phyloP scores from a whole-genome alignment of 2,888 invertebrate species.

The Coelopa pilipes region DNA sequence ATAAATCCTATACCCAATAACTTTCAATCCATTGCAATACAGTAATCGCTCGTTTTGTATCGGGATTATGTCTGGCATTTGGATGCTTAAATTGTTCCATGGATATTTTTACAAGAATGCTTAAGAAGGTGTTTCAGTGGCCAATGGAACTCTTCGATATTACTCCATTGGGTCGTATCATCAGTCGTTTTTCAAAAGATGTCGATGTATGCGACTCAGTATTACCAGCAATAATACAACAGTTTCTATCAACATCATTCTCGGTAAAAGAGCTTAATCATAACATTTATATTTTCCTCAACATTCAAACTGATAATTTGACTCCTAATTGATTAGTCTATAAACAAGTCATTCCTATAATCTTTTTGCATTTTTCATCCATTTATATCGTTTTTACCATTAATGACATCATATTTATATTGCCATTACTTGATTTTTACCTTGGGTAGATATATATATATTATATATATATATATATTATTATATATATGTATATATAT shows the following conservation, averaged over 20 bases:
- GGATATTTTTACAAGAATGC: conserved; percentile 71
- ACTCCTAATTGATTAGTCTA: background rate
- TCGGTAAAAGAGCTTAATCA: conserved; percentile 63
- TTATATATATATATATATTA: background rate
- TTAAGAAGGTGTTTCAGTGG: conserved; percentile 73
- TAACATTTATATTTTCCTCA: background rate
- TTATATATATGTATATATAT: background rate
- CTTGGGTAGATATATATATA: background rate
- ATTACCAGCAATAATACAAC: conserved; percentile 66
- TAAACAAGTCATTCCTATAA: background rate
- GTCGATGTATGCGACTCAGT: conserved; percentile 71
- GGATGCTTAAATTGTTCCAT: conserved; percentile 72
- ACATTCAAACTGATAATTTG: background rate
- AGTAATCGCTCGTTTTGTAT: conserved; percentile 63
- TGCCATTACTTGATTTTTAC: conserved; percentile 52
- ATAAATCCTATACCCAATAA: conserved; percentile 2
- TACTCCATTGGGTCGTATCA: conserved; percentile 80
- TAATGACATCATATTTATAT: conserved; percentile 13
- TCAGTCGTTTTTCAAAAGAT: conserved; percentile 76
- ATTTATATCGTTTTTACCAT: background rate
- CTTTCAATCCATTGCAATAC: background rate
- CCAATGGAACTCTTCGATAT: conserved; percentile 83
- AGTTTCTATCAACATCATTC: conserved; percentile 66
- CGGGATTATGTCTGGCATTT: conserved; percentile 65
- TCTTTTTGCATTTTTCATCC: background rate